Evolutionary conservation across 37 sponge, comb jelly and placozoan genomes (phyloP), one percentile per base, ranked within the genome.

Genomic region (Bolinopsis microptera): DNA sequence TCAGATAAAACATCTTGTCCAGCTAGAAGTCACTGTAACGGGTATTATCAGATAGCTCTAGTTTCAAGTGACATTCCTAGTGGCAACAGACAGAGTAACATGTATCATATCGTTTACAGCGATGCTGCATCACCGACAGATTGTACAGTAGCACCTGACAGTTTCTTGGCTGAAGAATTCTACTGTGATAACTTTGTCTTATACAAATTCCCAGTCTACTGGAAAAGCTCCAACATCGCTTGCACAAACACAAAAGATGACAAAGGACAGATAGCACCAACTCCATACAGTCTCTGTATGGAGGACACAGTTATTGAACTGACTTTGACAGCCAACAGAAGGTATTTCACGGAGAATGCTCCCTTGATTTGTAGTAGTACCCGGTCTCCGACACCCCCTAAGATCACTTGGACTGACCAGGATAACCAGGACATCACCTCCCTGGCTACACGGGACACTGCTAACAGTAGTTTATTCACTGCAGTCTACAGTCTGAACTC

Each of bases 211-310:
- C 35, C 26, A 5, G 2, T 2, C n/a, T 40, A 30, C 0, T 86
- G 90, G 90, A 39, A 27, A 39, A 48, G 39, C 3, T 2, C 30
- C 24, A 0, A 9, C 3, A 24, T 1, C 0, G 0, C 9, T 22
- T 86, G 90, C 90, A 24, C 37, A 1, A 9, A 34, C 18, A 77
- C 3, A 31, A 1, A 0, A 16, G 80, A 32, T 35, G 37, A 32
- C 21, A 21, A 77, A 34, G 37, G 21, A 16, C 35, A 0, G 37
- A 32, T 13, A 35, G 36, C 33, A 34, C 37, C 37, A 16, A 33
- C 80, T 35, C 80, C 80, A 21, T 35, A 32, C 33, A 77, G 80
- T 77, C 32, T 77, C 35, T 77, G 80, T 32, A 77, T 77, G 80
- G 36, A 31, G 1, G 80, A 77, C 37, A 77, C 80, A 13, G 80